phyloP scores from a whole-genome alignment of 2,888 invertebrate genomes.

The Cyaniris semiargus region DNA sequence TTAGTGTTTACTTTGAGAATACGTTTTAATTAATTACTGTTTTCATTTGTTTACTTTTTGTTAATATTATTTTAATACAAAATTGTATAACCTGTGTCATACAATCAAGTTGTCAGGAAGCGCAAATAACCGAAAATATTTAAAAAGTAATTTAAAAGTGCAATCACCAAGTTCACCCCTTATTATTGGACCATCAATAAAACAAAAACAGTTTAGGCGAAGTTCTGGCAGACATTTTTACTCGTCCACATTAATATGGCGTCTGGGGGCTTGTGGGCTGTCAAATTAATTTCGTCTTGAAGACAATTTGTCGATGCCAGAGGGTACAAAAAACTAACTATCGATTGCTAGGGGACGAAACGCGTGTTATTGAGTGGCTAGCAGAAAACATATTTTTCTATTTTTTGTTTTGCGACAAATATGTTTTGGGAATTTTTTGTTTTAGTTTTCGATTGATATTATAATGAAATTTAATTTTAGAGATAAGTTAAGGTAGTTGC shows the following conservation, averaged over 20 bases:
- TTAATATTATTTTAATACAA: background rate
- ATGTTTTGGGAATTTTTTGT: background rate
- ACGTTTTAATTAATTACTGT: background rate
- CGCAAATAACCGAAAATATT: background rate
- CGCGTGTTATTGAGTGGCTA: slow-evolving; percentile 44
- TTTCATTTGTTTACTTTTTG: background rate
- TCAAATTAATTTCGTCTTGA: slow-evolving; percentile 80
- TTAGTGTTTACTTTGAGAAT: too few relatives aligned
- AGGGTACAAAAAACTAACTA: slow-evolving; percentile 70
- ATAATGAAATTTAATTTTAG: background rate
- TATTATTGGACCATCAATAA: slow-evolving; percentile 22
- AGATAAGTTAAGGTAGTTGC: background rate
- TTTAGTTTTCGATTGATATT: background rate
- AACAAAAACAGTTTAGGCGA: slow-evolving; percentile 17
- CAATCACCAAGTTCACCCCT: background rate
- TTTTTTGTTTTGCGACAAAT: slow-evolving; percentile 11
- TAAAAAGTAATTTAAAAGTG: slow-evolving; percentile 36
- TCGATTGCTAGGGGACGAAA: slow-evolving; percentile 56
- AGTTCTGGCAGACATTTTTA: slow-evolving; percentile 62
- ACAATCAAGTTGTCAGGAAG: too few relatives aligned
- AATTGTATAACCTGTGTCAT: background rate
- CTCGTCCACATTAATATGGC: slow-evolving; percentile 77
- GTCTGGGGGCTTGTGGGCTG: slow-evolving; percentile 70
- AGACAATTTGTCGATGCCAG: slow-evolving; percentile 75
- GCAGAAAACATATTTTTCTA: slow-evolving; percentile 12